Base-by-base conservation (phyloP, 2,888 invertebrate genomes). In the Tipula lateralis region DNA sequence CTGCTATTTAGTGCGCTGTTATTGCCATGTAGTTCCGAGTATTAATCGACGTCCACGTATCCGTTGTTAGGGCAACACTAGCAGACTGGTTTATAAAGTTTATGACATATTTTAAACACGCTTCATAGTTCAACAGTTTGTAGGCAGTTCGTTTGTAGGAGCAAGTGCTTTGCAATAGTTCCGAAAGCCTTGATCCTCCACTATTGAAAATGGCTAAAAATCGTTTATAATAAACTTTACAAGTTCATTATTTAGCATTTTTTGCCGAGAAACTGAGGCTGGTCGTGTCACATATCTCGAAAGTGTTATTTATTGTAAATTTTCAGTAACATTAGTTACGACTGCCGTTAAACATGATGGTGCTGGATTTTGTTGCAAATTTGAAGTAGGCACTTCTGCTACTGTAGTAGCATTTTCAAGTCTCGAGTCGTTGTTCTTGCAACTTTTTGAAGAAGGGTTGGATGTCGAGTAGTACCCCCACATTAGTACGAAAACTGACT, bases 141-240 rank as follows among this genome's bases (percentile, higher is more conserved):
- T n/a, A n/a, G n/a, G n/a, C n/a, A n/a, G n/a, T n/a, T n/a, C n/a
- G n/a, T n/a, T n/a, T 86, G 85, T 84, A n/a, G n/a, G n/a, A n/a
- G n/a, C n/a, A n/a, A n/a, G n/a, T n/a, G n/a, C n/a, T n/a, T n/a
- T n/a, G n/a, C n/a, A n/a, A n/a, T n/a, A n/a, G n/a, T n/a, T n/a
- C n/a, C 86, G 85, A 82, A 85, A 84, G 84, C 87, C 87, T 85
- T 85, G 81, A 86, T 88, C 87, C 85, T 87, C 87, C 30, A 88
- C 88, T 29, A 88, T 86, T 34, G 86, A 86, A 83, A 88, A 87
- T 16, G 88, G 87, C 84, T 88, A 87, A 85, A 87, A 88, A 85
- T 88, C 87, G 83, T 85, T 85, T 1, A 86, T 86, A 36, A 88
- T 87, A 86, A 88, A 86, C 83, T 85, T 84, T 32, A 87, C 29